phyloP scores from a whole-genome alignment of 1,140 invertebrate genomes.

The Lordiphosa stackelbergi region DNA sequence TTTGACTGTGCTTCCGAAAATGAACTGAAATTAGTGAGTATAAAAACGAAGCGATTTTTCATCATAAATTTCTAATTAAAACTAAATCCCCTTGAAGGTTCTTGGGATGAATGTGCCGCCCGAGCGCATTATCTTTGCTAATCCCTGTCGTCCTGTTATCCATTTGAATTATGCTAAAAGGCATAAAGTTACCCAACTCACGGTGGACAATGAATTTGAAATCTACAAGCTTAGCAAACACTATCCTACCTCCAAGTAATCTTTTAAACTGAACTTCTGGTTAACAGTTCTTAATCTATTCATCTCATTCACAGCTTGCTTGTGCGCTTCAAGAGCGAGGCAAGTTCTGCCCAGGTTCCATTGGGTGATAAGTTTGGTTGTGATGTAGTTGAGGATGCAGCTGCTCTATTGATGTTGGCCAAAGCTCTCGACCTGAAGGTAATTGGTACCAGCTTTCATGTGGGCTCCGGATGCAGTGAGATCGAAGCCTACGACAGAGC shows the following conservation, averaged over 20 bases:
- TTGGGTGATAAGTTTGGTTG: constrained; percentile 98
- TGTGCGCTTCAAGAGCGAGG: constrained; percentile 94
- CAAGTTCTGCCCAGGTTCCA: constrained; percentile 90
- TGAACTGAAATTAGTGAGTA: constrained; percentile 84
- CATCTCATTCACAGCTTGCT: constrained; percentile 82
- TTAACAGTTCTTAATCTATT: neutral
- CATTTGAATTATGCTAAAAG: constrained; percentile 92
- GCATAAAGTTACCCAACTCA: constrained; percentile 89
- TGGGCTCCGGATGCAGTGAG: constrained; percentile 91
- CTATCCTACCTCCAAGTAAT: constrained; percentile 88
- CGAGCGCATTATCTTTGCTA: constrained; percentile 95
- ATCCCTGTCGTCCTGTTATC: constrained; percentile 96
- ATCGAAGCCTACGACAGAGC: constrained; percentile 86
- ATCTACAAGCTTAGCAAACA: constrained; percentile 93
- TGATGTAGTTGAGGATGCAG: constrained; percentile 87
- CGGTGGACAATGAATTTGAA: constrained; percentile 97
- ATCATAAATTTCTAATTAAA: too few relatives aligned
- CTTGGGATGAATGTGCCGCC: constrained; percentile 87
- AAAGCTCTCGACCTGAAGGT: constrained; percentile 77
- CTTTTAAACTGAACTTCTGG: too few relatives aligned
- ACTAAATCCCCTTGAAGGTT: constrained; percentile 27
- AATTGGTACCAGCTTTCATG: constrained; percentile 91
- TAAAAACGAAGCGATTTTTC: neutral
- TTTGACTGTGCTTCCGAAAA: constrained; percentile 98
- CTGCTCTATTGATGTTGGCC: constrained; percentile 87